Evolutionary conservation across 2,113 vertebrate species (phyloP).

Genomic region (Ctenomys sociabilis): DNA sequence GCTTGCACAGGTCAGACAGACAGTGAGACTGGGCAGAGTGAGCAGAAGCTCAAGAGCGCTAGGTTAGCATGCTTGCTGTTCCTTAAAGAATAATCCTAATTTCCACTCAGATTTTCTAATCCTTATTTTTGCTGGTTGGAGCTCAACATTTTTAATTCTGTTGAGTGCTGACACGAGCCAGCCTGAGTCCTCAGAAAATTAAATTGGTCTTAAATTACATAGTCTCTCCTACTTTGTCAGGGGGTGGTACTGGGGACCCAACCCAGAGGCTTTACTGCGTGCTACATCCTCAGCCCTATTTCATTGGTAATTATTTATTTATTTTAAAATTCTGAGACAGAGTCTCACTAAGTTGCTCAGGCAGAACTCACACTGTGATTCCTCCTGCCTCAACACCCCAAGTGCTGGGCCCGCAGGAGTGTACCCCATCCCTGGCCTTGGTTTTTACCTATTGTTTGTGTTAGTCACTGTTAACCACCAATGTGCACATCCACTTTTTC

Average conservation of each 20-base stretch:
- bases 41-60: not conserved
- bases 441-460: not conserved
- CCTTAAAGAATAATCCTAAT: not conserved
- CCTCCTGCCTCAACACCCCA: not conserved
- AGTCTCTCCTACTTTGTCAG: not conserved
- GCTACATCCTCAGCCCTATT: not conserved
- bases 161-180: constrained; percentile 26
- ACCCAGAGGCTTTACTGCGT: not conserved
- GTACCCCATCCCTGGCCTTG: not conserved
- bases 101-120: not conserved
- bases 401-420: not conserved
- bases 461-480: not conserved
- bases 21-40: constrained; percentile 7
- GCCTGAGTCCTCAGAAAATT: not conserved
- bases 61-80: constrained; percentile 42
- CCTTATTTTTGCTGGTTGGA: constrained; percentile 10
- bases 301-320: not conserved
- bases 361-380: no score
- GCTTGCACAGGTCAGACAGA: constrained; percentile 47
- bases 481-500: not conserved
- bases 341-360: not conserved
- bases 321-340: not conserved
- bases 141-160: constrained; percentile 37
- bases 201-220: not conserved
- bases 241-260: not conserved